Conservation (phyloP, 53 echinoderm and acorn worm genomes). For the Patiria pectinifera region DNA sequence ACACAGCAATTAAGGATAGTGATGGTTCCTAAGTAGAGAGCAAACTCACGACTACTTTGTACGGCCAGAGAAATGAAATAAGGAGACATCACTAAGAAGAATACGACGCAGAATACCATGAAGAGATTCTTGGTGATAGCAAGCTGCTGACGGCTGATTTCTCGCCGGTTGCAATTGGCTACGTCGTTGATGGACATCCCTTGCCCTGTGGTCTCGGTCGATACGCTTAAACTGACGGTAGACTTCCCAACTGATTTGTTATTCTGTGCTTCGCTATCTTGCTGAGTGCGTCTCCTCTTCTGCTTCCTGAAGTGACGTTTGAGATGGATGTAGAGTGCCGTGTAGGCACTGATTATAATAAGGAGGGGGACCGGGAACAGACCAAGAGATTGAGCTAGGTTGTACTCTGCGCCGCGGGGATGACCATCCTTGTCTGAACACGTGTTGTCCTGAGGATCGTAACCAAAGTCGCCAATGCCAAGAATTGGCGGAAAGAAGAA, state of each 20-base stretch:
- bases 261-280: no score
- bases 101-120: conserved; percentile 46
- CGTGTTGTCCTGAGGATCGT: no score
- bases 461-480: no score
- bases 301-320: no score
- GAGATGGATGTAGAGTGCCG: no score
- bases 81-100: conserved; percentile 48
- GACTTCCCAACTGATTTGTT: not conserved
- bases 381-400: no score
- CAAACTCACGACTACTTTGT: conserved; percentile 32
- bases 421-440: no score
- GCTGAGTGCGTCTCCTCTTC: no score
- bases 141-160: conserved; percentile 56
- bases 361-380: no score
- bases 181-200: not conserved
- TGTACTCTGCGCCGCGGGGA: no score
- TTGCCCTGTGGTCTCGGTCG: not conserved
- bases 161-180: not conserved
- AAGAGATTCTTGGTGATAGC: conserved; percentile 66
- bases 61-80: conserved; percentile 60
- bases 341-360: no score
- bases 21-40: conserved; percentile 42
- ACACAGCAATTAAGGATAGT: conserved; percentile 42
- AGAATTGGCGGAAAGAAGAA: no score
- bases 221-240: not conserved